phyloP scores from a whole-genome alignment of 2,113 vertebrate genomes.

The Centropus unirufus region DNA sequence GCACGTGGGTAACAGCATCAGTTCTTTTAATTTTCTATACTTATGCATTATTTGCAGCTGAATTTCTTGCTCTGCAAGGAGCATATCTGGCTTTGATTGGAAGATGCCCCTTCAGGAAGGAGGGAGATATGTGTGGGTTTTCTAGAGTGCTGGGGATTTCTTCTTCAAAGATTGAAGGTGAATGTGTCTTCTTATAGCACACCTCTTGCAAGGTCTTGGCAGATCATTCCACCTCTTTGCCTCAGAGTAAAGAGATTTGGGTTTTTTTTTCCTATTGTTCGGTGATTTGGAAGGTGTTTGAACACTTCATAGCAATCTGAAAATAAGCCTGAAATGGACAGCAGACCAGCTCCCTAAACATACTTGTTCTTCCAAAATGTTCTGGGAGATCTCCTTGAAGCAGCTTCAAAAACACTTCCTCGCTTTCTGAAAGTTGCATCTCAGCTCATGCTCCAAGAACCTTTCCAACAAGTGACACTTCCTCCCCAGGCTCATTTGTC shows the following conservation, averaged over 20 bases:
- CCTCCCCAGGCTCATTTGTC: not conserved
- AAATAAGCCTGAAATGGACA: slow-evolving; percentile 10
- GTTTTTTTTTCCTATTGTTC: not conserved
- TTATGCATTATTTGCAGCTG: not conserved
- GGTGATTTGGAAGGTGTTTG: not conserved
- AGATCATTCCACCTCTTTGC: not conserved
- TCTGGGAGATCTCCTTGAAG: not conserved
- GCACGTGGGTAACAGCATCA: not conserved
- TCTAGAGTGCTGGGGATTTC: not conserved
- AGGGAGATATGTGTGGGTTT: not conserved
- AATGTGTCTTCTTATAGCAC: not conserved
- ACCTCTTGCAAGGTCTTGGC: not conserved
- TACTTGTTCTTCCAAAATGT: not conserved
- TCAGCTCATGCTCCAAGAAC: not conserved
- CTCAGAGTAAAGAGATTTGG: not conserved
- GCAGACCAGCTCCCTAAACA: not conserved
- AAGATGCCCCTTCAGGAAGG: not conserved
- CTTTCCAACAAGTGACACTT: not conserved
- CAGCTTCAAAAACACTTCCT: not conserved
- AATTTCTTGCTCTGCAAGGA: not conserved
- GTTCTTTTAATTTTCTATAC: not conserved
- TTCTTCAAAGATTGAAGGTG: not conserved
- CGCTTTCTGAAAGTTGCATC: not conserved
- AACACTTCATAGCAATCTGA: not conserved
- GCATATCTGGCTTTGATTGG: not conserved